Evolutionary conservation across 2,888 invertebrate genomes (phyloP).

Genomic region (Artemia sinica): DNA sequence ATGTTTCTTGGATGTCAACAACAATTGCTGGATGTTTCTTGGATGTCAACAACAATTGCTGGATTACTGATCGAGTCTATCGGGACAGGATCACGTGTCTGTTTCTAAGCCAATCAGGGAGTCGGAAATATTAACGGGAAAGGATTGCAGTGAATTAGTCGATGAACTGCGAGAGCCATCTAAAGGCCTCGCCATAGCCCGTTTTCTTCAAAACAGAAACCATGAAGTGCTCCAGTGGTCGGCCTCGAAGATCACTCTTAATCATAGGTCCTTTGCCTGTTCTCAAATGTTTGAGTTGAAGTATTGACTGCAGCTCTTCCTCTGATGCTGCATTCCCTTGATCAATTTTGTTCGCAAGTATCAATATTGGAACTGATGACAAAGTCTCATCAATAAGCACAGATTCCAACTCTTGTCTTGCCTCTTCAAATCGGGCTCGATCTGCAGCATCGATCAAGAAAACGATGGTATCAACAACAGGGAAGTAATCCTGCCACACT

Average conservation of each 20-base stretch:
- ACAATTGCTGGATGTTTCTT: too few relatives aligned
- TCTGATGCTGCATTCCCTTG: slow-evolving; percentile 39
- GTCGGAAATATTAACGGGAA: too few relatives aligned
- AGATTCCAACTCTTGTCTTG: slow-evolving; percentile 37
- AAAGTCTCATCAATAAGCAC: slow-evolving; percentile 38
- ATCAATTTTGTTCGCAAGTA: slow-evolving; percentile 43
- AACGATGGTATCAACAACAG: slow-evolving; percentile 42
- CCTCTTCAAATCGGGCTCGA: slow-evolving; percentile 37
- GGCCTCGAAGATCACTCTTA: slow-evolving; percentile 32
- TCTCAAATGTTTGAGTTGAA: slow-evolving; percentile 37
- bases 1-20: too few relatives aligned
- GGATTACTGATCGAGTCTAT: too few relatives aligned
- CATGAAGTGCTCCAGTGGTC: slow-evolving; percentile 42
- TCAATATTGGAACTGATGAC: slow-evolving; percentile 38
- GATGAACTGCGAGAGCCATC: slow-evolving; percentile 39
- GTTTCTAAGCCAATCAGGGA: too few relatives aligned
- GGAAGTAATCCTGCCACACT: slow-evolving; percentile 44
- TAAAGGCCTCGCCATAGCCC: slow-evolving; percentile 42
- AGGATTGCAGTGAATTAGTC: too few relatives aligned
- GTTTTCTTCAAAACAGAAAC: slow-evolving; percentile 40
- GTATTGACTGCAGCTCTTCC: slow-evolving; percentile 37
- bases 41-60: too few relatives aligned
- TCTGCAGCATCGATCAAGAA: slow-evolving; percentile 40
- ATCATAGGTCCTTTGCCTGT: slow-evolving; percentile 36
- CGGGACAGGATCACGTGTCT: too few relatives aligned